Base-by-base conservation (phyloP, 2,113 vertebrate species). In the Phalacrocorax carbo region DNA sequence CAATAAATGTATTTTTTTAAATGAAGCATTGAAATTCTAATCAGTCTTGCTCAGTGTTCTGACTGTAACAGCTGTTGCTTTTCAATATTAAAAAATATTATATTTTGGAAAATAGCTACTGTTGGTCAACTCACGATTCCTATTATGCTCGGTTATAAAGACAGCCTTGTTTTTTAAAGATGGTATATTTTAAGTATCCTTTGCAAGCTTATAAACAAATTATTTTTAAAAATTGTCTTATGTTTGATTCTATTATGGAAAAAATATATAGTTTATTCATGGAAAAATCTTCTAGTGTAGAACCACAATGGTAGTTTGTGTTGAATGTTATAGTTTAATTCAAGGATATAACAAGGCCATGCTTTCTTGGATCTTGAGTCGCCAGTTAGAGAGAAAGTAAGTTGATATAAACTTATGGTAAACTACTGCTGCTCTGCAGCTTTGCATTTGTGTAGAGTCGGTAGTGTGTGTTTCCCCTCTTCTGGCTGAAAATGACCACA, bases 1-100 rank as follows among this genome's bases (percentile, higher is more conserved):
- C 38, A 17, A 44, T 92, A 82, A 75, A 58, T 46, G 21, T 36
- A 2, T 69, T 86, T 89, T 87, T 80, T 76, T 27, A 48, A 90
- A 85, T 38, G 61, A 44, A 57, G 26, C 52, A 70, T 42, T 93
- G 79, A 96, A 80, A 85, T 94, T 84, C 51, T 90, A 49, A 86
- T 96, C 1, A 5, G 32, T 93, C 15, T 61, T 86, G 57, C 21
- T 95, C 57, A 58, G 27, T 87, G 64, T 88, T 94, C 73, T 87
- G 49, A 27, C 71, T 94, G 68, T 51, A 96, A 64, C 92, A 93
- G 92, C 92, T 95, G 94, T 72, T 95, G 89, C 64, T 93, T 85
- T 93, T 93, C 82, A 93, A 16, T 81, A 77, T 81, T 93, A 94
- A 86, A 94, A 90, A 65, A 36, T 42, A 26, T 2, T 81, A 0